A percentile compares a stretch with the other conserved stretches of the same genome.
These are phyloP conservation scores for Carcharodon carcharias DNA, from an alignment of 2,797 vertebrate genomes.

Conservation along the genomic window DNA sequence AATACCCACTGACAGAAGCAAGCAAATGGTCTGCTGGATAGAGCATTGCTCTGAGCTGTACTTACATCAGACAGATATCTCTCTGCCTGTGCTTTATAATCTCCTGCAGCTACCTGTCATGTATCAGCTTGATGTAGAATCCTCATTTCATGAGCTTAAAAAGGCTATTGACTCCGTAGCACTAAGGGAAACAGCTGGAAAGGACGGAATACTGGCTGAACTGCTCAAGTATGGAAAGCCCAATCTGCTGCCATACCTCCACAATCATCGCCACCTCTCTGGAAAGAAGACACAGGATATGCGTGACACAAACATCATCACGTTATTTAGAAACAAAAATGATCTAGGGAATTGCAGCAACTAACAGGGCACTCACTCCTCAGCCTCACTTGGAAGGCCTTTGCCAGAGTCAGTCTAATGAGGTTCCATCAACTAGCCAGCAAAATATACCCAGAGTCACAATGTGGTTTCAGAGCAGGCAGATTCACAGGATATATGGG, in stretches of 20 bases:
- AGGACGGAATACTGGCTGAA: neutral
- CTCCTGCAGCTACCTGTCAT: neutral
- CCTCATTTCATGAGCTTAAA: neutral
- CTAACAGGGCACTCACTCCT: neutral
- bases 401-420: neutral
- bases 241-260: no score
- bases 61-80: neutral
- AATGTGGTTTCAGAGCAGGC: neutral
- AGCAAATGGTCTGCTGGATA: neutral
- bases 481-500: neutral
- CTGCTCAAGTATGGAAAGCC: neutral
- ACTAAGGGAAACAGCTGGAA: neutral
- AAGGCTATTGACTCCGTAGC: neutral
- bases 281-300: neutral
- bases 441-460: neutral
- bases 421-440: no score
- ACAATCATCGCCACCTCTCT: no score
- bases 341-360: neutral
- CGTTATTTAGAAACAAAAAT: neutral
- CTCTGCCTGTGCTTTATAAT: neutral
- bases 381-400: neutral
- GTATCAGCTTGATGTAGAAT: no score
- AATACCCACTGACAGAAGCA: neutral
- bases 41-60: neutral
- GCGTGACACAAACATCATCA: neutral